Base-by-base conservation (phyloP, 2,113 vertebrate genomes). In the Melanerpes formicivorus region DNA sequence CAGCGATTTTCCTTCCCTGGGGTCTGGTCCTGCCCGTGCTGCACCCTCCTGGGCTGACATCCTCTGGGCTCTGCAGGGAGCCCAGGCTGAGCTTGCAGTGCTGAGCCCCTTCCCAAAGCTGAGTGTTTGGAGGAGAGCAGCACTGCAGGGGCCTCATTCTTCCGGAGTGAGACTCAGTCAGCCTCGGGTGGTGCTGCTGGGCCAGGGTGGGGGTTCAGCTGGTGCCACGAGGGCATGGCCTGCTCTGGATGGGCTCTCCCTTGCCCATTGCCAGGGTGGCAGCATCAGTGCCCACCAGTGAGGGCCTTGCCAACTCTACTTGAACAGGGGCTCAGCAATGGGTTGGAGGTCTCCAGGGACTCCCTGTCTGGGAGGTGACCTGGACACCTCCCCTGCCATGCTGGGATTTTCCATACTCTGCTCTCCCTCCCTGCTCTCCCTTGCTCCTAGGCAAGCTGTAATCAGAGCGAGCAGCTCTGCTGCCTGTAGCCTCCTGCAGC, bases 401-500 rank as follows among this genome's bases (percentile, higher is more conserved):
- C 82, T 64, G 66, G 88, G 32, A 26, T 91, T 90, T 74, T 80
- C 65, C 69, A 3, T 29, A 46, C 46, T 76, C 0, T 0, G 72
- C 72, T 25, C 21, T 52, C 50, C 50, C 50, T 52, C 22, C 50
- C 54, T 83, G 59, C 72, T 92, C 15, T 65, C 59, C 59, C 42
- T 67, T 4, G 3, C 48, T 66, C n/a, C 63, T 66, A 46, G 70
- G 56, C 0, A 0, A 91, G 69, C 65, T 65, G 30, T 58, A 54
- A 71, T 16, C 63, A 10, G 4, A 62, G 48, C 3, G 73, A 88
- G 56, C 70, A 74, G 67, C 87, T 84, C 84, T 74, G 91, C 79
- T 0, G 1, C 66, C 22, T 0, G 0, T 25, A 78, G 63, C 48
- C 26, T 9, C 14, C 46, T 73, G 74, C 46, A n/a, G 1, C 27